Evolutionary conservation across 2,888 invertebrate species (phyloP).

Genomic region (Eutolmus rufibarbis): DNA sequence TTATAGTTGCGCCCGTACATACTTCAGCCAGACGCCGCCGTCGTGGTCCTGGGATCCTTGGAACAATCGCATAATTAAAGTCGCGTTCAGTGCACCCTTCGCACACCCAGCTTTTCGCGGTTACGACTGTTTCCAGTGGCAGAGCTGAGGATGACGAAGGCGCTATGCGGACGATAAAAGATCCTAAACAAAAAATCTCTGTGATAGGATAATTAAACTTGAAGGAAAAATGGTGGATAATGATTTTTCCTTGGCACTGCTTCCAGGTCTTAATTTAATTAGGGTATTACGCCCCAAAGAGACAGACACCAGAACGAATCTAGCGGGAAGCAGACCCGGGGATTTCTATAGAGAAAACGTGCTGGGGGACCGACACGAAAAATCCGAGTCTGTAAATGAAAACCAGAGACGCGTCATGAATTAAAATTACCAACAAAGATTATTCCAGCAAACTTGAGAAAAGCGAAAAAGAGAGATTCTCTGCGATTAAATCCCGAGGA

Average conservation of each 20-base stretch:
- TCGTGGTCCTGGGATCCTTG: background rate
- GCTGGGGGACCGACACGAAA: background rate
- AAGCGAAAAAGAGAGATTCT: background rate
- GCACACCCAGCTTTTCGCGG: constrained; percentile 28
- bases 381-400: constrained; percentile 38
- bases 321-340: background rate
- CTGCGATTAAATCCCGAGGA: background rate
- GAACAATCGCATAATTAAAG: constrained; percentile 40
- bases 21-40: background rate
- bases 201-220: constrained; percentile 45
- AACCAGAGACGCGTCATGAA: constrained; percentile 34
- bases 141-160: background rate
- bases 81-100: constrained; percentile 31
- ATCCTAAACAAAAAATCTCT: constrained; percentile 43
- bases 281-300: constrained; percentile 24
- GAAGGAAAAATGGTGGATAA: constrained; percentile 45
- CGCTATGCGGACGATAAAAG: background rate
- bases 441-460: background rate
- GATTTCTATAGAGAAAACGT: background rate
- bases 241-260: constrained; percentile 34
- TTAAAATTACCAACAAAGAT: constrained; percentile 20
- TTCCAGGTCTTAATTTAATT: constrained; percentile 39
- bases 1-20: constrained; percentile 34
- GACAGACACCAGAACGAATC: background rate
- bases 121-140: constrained; percentile 24